Base-by-base conservation (phyloP, 1,140 invertebrate species). In the Harpegnathos saltator region DNA sequence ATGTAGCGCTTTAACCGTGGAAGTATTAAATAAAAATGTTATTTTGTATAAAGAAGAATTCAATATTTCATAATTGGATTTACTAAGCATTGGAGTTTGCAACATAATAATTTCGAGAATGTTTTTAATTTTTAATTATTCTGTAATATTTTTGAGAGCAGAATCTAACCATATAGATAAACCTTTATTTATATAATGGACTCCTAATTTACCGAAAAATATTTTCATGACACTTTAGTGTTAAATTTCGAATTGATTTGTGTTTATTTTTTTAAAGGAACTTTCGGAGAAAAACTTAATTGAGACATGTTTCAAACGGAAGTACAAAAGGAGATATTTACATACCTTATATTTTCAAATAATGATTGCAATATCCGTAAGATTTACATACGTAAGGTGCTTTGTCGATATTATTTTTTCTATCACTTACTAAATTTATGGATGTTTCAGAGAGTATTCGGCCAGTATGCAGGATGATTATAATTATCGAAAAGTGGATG, bases 371-470 rank as follows among this genome's bases (percentile, higher is more conserved):
- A 44, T 44, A 44, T 11, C 38, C 0, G 38, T 33, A 33, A 33
- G 33, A 33, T 7, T 33, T 33, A 33, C 33, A 7, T 33, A 33
- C 33, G 33, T 33, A 33, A 33, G 1, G 33, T 7, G 7, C 33
- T 33, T 33, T 33, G 7, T 33, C 33, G 33, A 7, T 11, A 9
- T 11, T 44, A 38, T 19, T 26, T 58, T 74, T 74, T 74, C n/a
- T 29, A 29, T 44, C 5, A 26, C 22, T 74, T 26, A 26, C 24
- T 74, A 74, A 74, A 62, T 59, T 73, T 1, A 19, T 74, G 17
- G 24, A 48, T 74, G 24, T 74, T 74, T 48, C 56, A 74, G 58
- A 38, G 5, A 0, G 9, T 11, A 14, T 7, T 56, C n/a, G 54
- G 22, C 4, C n/a, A 59, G 9, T 61, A 17, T 48, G 38, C 62